These are phyloP conservation scores for Rhodinocichla rosea DNA, from an alignment of 2,113 vertebrate species.

Conservation along the genomic window DNA sequence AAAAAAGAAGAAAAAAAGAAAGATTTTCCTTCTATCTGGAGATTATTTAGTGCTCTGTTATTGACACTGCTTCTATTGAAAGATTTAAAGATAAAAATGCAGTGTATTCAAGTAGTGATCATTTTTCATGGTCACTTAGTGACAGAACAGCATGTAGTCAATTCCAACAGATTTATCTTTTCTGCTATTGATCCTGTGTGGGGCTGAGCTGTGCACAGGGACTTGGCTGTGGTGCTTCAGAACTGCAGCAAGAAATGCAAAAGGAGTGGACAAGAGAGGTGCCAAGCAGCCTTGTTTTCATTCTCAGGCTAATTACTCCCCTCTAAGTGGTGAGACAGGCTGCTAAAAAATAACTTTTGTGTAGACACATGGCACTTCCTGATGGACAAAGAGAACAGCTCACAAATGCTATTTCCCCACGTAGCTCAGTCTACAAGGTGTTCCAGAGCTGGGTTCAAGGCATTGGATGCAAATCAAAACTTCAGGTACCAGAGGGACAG, in stretches of 20 bases:
- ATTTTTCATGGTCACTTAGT: constrained; percentile 77
- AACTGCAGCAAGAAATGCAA: not conserved
- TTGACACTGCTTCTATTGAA: constrained; percentile 72
- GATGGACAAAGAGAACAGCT: not conserved
- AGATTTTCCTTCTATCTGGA: constrained; percentile 63
- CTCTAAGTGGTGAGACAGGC: not conserved
- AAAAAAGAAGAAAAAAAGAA: not conserved
- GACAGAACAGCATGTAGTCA: constrained; percentile 71
- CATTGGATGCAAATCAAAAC: not conserved
- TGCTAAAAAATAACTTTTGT: not conserved
- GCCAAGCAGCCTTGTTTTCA: not conserved
- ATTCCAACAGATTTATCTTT: constrained; percentile 75
- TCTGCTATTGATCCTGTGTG: constrained; percentile 66
- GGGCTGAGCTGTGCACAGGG: constrained; percentile 42
- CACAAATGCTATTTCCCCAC: not conserved
- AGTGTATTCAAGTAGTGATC: constrained; percentile 67
- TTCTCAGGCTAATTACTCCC: not conserved
- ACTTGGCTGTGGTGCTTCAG: not conserved
- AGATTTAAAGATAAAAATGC: constrained; percentile 77
- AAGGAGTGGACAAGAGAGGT: not conserved
- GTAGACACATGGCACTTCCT: not conserved
- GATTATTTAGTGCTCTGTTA: constrained; percentile 76
- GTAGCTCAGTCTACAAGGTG: not conserved
- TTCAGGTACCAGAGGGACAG: not conserved
- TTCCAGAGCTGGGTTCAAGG: not conserved